phyloP scores from a whole-genome alignment of 2,113 vertebrate species.

The Sigmodon hispidus region DNA sequence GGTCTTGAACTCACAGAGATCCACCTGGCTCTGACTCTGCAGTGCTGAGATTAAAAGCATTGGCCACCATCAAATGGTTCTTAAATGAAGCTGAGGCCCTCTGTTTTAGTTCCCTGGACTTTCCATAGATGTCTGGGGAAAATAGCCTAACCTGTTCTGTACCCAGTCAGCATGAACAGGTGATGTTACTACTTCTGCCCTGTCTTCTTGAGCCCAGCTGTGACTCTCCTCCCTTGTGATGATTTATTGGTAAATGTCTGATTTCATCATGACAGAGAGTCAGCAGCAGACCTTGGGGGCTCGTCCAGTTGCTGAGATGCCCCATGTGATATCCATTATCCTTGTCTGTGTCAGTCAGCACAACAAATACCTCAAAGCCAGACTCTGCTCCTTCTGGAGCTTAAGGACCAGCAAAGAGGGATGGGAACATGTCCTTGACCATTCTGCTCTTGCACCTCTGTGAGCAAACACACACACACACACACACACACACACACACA shows the following conservation, averaged over 20 bases:
- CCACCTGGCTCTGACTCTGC: no score
- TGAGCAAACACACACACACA: no score
- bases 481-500: no score
- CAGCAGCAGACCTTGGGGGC: neutral
- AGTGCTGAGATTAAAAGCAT: no score
- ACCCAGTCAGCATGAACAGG: accelerated
- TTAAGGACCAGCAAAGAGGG: accelerated
- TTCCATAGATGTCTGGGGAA: neutral
- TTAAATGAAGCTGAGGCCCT: accelerated
- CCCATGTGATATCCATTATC: neutral
- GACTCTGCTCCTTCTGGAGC: neutral
- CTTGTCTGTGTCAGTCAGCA: neutral
- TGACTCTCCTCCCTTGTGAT: accelerated
- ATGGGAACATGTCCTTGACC: accelerated
- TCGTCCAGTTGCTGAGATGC: accelerated
- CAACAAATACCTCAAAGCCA: accelerated
- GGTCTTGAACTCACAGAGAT: no score
- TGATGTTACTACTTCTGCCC: accelerated
- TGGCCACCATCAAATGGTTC: no score
- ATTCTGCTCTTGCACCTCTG: neutral
- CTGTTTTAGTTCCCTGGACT: neutral
- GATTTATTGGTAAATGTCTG: neutral
- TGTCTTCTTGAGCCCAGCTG: neutral
- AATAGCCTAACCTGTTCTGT: accelerated
- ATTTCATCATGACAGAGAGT: neutral